Conservation (phyloP, 2,888 invertebrate species). For the Noctua pronuba region DNA sequence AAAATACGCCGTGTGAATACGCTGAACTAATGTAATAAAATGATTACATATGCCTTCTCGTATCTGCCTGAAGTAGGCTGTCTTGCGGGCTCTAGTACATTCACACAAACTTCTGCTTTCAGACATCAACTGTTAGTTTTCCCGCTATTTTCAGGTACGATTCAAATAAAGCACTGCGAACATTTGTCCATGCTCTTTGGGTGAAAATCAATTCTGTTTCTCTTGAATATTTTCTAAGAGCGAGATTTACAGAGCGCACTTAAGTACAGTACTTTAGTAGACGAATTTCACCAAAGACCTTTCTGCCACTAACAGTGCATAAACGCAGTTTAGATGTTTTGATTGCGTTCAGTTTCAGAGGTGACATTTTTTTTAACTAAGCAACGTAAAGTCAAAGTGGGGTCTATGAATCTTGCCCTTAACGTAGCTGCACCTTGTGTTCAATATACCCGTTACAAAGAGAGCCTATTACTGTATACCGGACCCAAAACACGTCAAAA, state of each 20-base stretch:
- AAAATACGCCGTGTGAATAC: no score
- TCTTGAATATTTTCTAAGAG: neutral
- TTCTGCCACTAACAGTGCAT: neutral
- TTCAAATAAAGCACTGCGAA: neutral
- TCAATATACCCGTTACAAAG: neutral
- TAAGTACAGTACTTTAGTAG: neutral
- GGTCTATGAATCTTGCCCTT: neutral
- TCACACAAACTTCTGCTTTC: neutral
- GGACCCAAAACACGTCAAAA: constrained; percentile 20
- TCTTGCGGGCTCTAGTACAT: neutral
- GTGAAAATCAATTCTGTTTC: neutral
- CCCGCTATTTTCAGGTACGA: neutral
- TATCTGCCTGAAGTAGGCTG: neutral
- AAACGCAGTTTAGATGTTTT: neutral
- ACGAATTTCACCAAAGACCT: neutral
- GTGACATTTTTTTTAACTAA: no score
- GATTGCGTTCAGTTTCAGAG: neutral
- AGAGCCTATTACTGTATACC: neutral
- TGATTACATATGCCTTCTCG: neutral
- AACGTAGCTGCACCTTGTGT: neutral
- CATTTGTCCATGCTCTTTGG: no score
- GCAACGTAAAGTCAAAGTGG: neutral
- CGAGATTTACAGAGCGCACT: neutral
- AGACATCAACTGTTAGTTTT: neutral
- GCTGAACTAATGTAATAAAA: neutral